Base-by-base conservation (phyloP, 2,888 invertebrate species). In the Andrena flavipes region DNA sequence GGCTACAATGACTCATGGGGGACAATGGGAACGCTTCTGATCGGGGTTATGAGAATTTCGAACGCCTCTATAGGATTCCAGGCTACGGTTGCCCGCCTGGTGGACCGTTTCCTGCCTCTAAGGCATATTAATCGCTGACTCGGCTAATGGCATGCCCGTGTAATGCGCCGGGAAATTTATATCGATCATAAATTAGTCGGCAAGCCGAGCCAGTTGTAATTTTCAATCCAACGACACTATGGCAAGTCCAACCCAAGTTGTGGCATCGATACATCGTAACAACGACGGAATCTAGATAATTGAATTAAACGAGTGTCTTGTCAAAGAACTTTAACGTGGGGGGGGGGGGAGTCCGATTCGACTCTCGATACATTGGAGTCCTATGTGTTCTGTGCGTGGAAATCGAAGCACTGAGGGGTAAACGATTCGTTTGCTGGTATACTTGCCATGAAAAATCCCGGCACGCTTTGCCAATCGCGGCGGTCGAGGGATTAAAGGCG, bases 121-220 rank as follows among this genome's bases (percentile, higher is more conserved):
- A 79, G 83, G 77, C 87, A 86, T 83, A 85, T 86, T 87, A 87
- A 87, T 87, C 79, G 87, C 85, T 83, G 87, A 87, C 79, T 81
- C 64, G 62, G 84, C 85, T 78, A 85, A 84, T 78, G 79, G 77
- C 78, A 76, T 71, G 67, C 83, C 63, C 79, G 81, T 69, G 78
- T 80, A 80, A 86, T 81, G 74, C 77, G 72, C 69, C 67, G 42
- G 74, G 69, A 82, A 82, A 84, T 84, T 80, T 84, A 79, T 79
- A 84, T 84, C 84, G 84, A 82, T 84, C 82, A 79, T 82, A 82
- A 82, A 82, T 84, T 84, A 82, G 69, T 63, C 56, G 56, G 72
- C 69, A 84, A 81, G 72, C 68, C 49, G 42, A 10, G 65, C 73
- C 23, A 48, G 71, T 67, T 54, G 76, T 83, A 83, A 80, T 80